A percentile compares a stretch with the other conserved stretches of the same genome.
These are phyloP conservation scores for Diadema setosum DNA, from an alignment of 35 echinoderm and acorn worm species.

Conservation along the genomic window DNA sequence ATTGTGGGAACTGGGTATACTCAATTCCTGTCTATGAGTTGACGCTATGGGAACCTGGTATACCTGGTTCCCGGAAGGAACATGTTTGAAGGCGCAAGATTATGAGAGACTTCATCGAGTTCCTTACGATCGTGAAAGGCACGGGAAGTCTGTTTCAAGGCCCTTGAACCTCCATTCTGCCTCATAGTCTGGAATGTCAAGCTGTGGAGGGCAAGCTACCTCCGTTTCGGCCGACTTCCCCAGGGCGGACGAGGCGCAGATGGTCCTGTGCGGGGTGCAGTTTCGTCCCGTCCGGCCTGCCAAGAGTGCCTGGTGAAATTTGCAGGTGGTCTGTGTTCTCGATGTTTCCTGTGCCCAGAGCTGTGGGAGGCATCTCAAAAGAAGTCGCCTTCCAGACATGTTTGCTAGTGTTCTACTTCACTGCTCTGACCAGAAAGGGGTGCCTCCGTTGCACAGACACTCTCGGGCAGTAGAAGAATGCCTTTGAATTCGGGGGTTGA, in stretches of 20 bases:
- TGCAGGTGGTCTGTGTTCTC: neutral
- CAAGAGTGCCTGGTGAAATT: neutral
- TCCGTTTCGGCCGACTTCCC: neutral
- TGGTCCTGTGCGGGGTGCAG: neutral
- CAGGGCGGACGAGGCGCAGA: neutral
- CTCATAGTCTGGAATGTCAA: slow-evolving; percentile 48
- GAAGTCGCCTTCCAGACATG: neutral
- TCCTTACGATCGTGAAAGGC: slow-evolving; percentile 71
- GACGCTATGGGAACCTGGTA: neutral
- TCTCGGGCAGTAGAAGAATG: no score
- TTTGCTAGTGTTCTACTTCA: neutral
- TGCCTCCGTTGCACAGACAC: no score
- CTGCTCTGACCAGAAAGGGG: neutral
- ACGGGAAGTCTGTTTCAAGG: slow-evolving; percentile 79
- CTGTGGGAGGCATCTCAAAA: neutral
- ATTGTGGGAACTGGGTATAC: neutral
- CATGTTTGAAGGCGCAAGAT: neutral
- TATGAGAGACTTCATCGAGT: neutral
- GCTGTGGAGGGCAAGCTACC: neutral
- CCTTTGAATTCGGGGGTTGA: no score
- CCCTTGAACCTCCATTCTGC: slow-evolving; percentile 74
- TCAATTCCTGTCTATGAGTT: neutral
- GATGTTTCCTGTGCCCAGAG: neutral
- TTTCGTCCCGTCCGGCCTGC: neutral
- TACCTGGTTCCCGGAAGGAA: neutral